Evolutionary conservation across 2,888 invertebrate genomes (phyloP).

Genomic region (Rhamphomyia laevipes): DNA sequence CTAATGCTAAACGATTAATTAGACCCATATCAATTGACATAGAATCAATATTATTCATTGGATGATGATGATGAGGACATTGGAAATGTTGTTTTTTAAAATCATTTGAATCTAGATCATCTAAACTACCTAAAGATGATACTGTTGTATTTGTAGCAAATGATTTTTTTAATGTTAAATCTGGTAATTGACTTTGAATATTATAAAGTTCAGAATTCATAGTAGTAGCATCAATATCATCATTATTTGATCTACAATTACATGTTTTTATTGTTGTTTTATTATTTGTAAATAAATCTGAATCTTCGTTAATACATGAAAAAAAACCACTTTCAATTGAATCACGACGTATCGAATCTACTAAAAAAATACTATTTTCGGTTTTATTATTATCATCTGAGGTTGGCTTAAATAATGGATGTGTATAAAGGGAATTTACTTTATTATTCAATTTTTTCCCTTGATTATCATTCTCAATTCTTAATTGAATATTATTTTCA

Average conservation of each 20-base stretch:
- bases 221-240: slow-evolving; percentile 29
- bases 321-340: slow-evolving; percentile 86
- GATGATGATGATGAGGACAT: slow-evolving; percentile 30
- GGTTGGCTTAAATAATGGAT: slow-evolving; percentile 41
- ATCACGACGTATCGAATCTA: slow-evolving; percentile 49
- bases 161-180: slow-evolving; percentile 31
- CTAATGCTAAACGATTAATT: slow-evolving; percentile 39
- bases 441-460: slow-evolving; percentile 1
- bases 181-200: slow-evolving; percentile 10
- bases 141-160: slow-evolving; percentile 42
- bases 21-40: slow-evolving; percentile 38
- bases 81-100: slow-evolving; percentile 24
- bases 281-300: slow-evolving; percentile 42
- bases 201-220: slow-evolving; percentile 6
- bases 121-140: slow-evolving; percentile 46
- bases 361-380: slow-evolving; percentile 10
- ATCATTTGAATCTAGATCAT: slow-evolving; percentile 42
- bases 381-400: slow-evolving; percentile 19
- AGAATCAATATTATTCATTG: slow-evolving; percentile 35
- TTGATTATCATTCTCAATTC: too few species aligned
- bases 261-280: slow-evolving; percentile 19
- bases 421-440: slow-evolving; percentile 44
- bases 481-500: background rate
- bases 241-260: slow-evolving; percentile 31
- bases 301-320: slow-evolving; percentile 73